Evolutionary conservation across 2,888 invertebrate species (phyloP).

Genomic region (Aproaerema taeniolella): DNA sequence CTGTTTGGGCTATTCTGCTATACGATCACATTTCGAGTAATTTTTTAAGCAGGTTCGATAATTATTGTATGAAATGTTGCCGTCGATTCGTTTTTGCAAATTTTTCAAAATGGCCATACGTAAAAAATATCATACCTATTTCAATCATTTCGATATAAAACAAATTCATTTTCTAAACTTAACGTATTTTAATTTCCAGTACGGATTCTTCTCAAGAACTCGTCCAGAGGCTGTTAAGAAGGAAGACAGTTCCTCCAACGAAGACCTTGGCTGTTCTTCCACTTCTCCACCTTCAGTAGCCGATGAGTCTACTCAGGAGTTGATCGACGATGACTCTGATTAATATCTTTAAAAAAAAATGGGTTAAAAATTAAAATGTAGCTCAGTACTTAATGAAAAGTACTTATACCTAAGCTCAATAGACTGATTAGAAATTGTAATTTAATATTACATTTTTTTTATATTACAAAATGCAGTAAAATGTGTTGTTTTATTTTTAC

Average conservation of each 20-base stretch:
- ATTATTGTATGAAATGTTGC: neutral
- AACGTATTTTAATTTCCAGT: constrained; percentile 31
- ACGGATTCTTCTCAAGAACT: constrained; percentile 50
- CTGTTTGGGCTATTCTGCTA: neutral
- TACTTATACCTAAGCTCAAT: neutral
- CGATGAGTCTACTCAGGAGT: constrained; percentile 18
- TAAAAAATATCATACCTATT: neutral
- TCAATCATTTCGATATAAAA: neutral
- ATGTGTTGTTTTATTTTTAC: neutral
- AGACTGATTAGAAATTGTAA: neutral
- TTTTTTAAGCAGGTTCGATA: neutral
- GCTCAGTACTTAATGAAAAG: too few relatives aligned
- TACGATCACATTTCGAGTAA: neutral
- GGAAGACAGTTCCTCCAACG: constrained; percentile 5
- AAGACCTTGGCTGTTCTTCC: constrained; percentile 16
- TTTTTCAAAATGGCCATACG: neutral
- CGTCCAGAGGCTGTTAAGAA: constrained; percentile 38
- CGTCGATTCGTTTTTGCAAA: neutral
- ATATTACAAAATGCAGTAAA: neutral
- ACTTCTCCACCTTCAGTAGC: constrained; percentile 5
- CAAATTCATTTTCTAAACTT: neutral
- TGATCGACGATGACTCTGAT: constrained; percentile 17
- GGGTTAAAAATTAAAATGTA: too few relatives aligned
- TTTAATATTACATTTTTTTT: neutral
- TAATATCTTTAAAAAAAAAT: too few relatives aligned